These are phyloP conservation scores for Platysteira castanea DNA, from an alignment of 2,113 vertebrate species.

Conservation along the genomic window DNA sequence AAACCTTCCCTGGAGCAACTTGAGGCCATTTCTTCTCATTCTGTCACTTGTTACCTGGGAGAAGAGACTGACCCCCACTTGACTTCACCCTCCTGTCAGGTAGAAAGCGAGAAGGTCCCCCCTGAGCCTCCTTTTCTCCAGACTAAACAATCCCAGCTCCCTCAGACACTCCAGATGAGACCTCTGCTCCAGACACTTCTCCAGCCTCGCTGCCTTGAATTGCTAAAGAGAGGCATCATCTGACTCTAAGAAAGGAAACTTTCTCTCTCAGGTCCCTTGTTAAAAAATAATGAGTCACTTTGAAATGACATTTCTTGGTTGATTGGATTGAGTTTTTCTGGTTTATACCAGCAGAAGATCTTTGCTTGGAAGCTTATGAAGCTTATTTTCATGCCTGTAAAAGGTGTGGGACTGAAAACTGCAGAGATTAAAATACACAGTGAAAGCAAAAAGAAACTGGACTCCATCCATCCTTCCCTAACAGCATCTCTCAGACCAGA, in stretches of 20 bases:
- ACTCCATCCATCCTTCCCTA: not conserved
- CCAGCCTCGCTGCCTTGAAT: not conserved
- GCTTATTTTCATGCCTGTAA: not conserved
- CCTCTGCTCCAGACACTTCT: not conserved
- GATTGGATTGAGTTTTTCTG: not conserved
- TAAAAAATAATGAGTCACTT: not conserved
- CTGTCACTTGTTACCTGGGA: not conserved
- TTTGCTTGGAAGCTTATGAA: not conserved
- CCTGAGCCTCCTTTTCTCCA: not conserved
- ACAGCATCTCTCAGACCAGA: not conserved
- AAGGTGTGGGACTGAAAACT: slow-evolving; percentile 1
- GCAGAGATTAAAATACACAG: not conserved
- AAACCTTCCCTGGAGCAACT: not conserved
- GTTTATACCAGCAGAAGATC: not conserved
- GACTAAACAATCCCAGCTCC: not conserved
- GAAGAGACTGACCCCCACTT: not conserved
- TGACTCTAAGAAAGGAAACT: not conserved
- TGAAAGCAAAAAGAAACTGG: not conserved
- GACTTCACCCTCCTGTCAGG: not conserved
- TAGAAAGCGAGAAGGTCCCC: not conserved
- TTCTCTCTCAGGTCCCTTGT: not conserved
- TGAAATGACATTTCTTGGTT: not conserved
- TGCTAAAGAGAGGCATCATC: not conserved
- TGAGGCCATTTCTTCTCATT: not conserved
- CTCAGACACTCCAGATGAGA: not conserved